Percentiles rank a stretch among this genome's conserved stretches.
These are phyloP conservation scores for Protobothrops flavoviridis DNA, from an alignment of 2,113 vertebrate genomes.

Conservation along the genomic window DNA sequence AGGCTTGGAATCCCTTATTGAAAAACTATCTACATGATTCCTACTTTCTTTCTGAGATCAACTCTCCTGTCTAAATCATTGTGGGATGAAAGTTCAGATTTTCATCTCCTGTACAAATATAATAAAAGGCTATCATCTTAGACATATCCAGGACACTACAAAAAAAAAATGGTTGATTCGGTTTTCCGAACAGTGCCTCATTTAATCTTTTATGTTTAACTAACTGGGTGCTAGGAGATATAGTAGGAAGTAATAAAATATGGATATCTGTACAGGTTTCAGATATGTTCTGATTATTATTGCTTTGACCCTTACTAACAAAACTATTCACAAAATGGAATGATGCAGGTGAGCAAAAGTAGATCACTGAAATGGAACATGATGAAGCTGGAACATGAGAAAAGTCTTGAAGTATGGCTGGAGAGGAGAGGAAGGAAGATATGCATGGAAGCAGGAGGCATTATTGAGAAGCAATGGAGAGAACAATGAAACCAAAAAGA, in stretches of 20 bases:
- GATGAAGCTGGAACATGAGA: background rate
- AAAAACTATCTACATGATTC: background rate
- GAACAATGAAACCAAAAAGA: background rate
- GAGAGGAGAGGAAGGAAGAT: background rate
- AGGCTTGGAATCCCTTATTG: background rate
- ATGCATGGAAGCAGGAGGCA: background rate
- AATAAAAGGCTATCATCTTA: background rate
- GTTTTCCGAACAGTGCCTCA: background rate
- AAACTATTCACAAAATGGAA: background rate
- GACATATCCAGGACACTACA: background rate
- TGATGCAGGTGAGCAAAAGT: background rate
- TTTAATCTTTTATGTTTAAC: background rate
- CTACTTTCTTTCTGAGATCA: background rate
- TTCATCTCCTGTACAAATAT: background rate
- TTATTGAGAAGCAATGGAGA: background rate
- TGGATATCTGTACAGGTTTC: background rate
- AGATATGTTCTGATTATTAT: background rate
- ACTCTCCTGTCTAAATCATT: background rate
- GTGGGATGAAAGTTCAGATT: background rate
- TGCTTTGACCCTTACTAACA: background rate
- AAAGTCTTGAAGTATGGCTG: background rate
- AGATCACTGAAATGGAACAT: background rate
- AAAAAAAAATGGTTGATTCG: background rate
- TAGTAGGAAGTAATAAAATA: background rate
- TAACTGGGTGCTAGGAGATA: background rate